phyloP scores from a whole-genome alignment of 2,797 vertebrate genomes.

The Danio jaintianensis region DNA sequence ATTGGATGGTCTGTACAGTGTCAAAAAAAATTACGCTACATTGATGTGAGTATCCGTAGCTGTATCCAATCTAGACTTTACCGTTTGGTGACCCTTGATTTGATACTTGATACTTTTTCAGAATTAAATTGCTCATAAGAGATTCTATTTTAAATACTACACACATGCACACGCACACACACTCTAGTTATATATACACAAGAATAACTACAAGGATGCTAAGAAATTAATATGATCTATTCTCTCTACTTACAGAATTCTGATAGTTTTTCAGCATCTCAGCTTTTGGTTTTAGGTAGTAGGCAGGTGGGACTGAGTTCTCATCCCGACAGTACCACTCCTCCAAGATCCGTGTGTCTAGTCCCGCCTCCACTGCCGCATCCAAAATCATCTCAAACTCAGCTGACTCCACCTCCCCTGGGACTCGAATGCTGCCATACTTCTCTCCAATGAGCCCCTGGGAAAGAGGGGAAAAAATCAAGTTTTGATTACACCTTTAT shows the following conservation, averaged over 20 bases:
- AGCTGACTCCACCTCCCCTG: slow-evolving; percentile 94
- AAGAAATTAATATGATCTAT: neutral
- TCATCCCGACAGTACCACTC: slow-evolving; percentile 99
- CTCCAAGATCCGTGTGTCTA: slow-evolving; percentile 94
- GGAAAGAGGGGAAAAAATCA: slow-evolving; percentile 62
- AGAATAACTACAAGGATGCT: too few relatives aligned
- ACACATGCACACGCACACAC: too few relatives aligned
- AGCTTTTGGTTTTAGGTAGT: slow-evolving; percentile 96
- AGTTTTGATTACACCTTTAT: neutral
- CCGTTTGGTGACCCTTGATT: too few relatives aligned
- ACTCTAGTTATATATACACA: too few relatives aligned
- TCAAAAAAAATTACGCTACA: too few relatives aligned
- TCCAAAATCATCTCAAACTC: slow-evolving; percentile 99
- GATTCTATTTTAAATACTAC: too few relatives aligned
- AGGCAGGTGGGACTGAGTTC: slow-evolving; percentile 94
- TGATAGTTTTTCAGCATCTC: slow-evolving; percentile 92
- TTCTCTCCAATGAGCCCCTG: slow-evolving; percentile 97
- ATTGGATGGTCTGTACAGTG: too few relatives aligned
- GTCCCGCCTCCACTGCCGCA: slow-evolving; percentile 89
- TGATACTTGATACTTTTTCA: too few relatives aligned
- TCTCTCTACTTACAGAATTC: slow-evolving; percentile 81
- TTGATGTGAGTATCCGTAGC: too few relatives aligned
- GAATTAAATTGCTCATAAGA: too few relatives aligned
- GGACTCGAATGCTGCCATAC: slow-evolving; percentile 95
- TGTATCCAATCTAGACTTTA: too few relatives aligned